Evolutionary conservation across 2,888 invertebrate species (phyloP), one percentile per base, ranked within the genome.

Genomic region (Ryuthela nishihirai): DNA sequence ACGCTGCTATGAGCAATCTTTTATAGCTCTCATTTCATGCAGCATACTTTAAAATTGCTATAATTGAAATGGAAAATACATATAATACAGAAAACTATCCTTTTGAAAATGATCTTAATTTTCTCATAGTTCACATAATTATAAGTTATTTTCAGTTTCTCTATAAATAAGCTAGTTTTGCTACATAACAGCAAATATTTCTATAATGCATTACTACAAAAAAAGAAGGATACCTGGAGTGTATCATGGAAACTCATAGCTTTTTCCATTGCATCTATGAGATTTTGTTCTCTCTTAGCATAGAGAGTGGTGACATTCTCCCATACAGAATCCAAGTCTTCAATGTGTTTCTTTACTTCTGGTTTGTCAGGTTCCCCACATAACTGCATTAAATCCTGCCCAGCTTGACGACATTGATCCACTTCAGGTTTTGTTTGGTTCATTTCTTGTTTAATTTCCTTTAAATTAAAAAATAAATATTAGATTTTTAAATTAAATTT

Each of bases 281-380:
- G 83, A 74, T 94, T 91, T 76, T 92, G 90, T 75, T 91, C 95
- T n/a, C 90, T 81, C 70, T 86, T 83, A 2, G 91, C 92, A 74
- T 90, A 95, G 39, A 95, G 77, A 0, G 91, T 90, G 0, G 92
- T 94, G 67, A 98, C 89, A 70, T 89, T 91, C 73, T 92, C 90
- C 91, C 94, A 93, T 1, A 91, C 93, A 68, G 84, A 83, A 75
- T 95, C 95, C 69, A 97, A 77, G 73, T 95, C 95, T 73, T 95
- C 93, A 74, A 99, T 91, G 73, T 94, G 92, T 72, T 95, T 95
- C 78, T 95, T 90, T 0, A 98, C 94, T 72, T 98, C 97, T 0
- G 95, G 95, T 74, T 92, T 93, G 74, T 99, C 98, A 0, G 94
- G 90, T 69, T 94, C 93, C 3, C 97, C 97, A 72, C 94, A 92